A percentile compares a stretch with the other conserved stretches of the same genome.
Conservation (phyloP, 2,888 invertebrate genomes). For the Bombyx huttoni region DNA sequence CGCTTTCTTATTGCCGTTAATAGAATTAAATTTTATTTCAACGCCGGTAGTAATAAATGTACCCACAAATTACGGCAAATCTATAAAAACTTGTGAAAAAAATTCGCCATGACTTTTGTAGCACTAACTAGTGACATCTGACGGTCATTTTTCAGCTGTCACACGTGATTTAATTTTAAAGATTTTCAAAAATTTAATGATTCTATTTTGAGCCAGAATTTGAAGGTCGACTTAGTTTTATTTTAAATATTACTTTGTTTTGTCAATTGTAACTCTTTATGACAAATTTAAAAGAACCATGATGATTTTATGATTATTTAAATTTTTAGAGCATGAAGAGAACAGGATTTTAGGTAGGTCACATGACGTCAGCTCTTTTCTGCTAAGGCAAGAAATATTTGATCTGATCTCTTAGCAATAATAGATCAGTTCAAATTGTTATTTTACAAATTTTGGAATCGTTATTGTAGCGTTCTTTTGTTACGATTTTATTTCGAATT, state of each 20-base stretch:
- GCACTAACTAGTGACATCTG: slow-evolving; percentile 63
- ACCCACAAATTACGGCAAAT: slow-evolving; percentile 62
- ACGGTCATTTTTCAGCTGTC: slow-evolving; percentile 30
- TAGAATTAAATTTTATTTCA: slow-evolving; percentile 47
- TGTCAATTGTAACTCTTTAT: too few species aligned
- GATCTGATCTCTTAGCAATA: too few species aligned
- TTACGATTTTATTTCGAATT: too few species aligned
- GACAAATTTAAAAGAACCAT: too few species aligned
- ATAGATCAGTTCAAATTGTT: too few species aligned
- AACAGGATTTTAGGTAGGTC: too few species aligned
- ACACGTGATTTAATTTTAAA: slow-evolving; percentile 62
- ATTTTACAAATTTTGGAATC: too few species aligned
- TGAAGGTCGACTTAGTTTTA: slow-evolving; percentile 15
- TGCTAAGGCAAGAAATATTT: too few species aligned
- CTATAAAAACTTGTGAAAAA: slow-evolving; percentile 57
- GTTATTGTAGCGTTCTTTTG: too few species aligned
- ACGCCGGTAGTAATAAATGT: slow-evolving; percentile 57
- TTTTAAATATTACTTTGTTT: slow-evolving; percentile 2
- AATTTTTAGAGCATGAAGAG: too few species aligned
- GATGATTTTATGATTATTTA: too few species aligned
- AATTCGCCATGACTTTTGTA: slow-evolving; percentile 66
- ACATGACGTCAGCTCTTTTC: too few species aligned
- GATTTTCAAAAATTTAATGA: slow-evolving; percentile 32
- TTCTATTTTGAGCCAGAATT: slow-evolving; percentile 49
- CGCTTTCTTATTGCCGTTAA: slow-evolving; percentile 42